Evolutionary conservation across 2,888 invertebrate species (phyloP), one percentile per base, ranked within the genome.

Genomic region (Alsophila aescularia): DNA sequence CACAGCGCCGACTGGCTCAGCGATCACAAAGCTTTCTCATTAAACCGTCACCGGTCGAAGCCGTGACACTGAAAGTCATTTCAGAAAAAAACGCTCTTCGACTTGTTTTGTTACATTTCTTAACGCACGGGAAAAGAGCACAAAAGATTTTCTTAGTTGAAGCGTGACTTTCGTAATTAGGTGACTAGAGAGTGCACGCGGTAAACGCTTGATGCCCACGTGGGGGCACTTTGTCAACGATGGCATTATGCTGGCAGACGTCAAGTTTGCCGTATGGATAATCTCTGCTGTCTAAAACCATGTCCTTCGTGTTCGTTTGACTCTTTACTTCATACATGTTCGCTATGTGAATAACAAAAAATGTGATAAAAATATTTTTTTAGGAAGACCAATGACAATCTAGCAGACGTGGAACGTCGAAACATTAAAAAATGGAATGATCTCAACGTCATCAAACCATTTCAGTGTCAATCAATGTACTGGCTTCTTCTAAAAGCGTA

Each of bases 101-200:
- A 79, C 76, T 81, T 79, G 82, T 86, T 88, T 85, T 81, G 85
- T 87, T 85, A 85, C 81, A 84, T 86, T 88, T 86, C 85, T 87
- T 81, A 79, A 83, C 81, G 83, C 80, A 81, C 80, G 83, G 85
- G 85, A 84, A 87, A 87, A 87, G 83, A 81, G 83, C 83, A 89
- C 87, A 88, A 89, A 87, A 88, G 87, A 82, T 83, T 87, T 88
- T 87, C 88, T 87, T 86, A 85, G 88, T 80, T 76, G 83, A 85
- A 87, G 88, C 90, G 88, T 90, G 90, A 90, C 90, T 83, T 83
- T 77, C 79, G 87, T 90, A 90, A 90, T 90, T 89, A 89, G 86
- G 82, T 85, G 87, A 56, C 45, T 56, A 32, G 41, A 45, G 36
- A 56, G 50, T 36, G 55, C 50, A 41, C 41, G 78, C 83, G 79